These are phyloP conservation scores for Piprites chloris DNA, from an alignment of 2,113 vertebrate species.

Conservation along the genomic window DNA sequence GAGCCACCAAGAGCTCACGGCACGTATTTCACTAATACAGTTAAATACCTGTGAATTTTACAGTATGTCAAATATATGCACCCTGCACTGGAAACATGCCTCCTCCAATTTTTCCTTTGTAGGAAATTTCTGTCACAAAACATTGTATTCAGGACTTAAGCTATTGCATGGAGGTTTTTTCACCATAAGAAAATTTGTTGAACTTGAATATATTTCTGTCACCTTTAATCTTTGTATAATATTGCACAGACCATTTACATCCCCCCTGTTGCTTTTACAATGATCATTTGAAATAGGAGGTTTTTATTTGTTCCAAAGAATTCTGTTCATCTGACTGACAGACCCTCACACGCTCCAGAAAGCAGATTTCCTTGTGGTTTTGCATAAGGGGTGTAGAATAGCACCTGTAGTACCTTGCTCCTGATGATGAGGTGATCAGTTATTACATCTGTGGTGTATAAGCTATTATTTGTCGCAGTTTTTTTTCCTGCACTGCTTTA, in stretches of 20 bases:
- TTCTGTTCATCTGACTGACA: not conserved
- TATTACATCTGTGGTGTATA: not conserved
- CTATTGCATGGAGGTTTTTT: not conserved
- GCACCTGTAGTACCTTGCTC: not conserved
- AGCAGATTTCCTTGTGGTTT: not conserved
- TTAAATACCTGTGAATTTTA: conserved; percentile 1
- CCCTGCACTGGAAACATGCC: not conserved
- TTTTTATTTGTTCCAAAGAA: not conserved
- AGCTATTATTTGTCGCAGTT: not conserved
- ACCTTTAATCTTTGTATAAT: not conserved
- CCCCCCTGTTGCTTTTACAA: not conserved
- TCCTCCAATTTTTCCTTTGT: not conserved
- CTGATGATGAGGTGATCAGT: not conserved
- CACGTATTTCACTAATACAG: not conserved
- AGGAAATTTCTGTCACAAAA: conserved; percentile 18
- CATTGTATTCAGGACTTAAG: conserved; percentile 5
- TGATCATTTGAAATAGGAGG: not conserved
- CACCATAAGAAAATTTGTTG: not conserved
- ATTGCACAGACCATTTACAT: not conserved
- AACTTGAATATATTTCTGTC: conserved; percentile 5
- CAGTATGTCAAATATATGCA: not conserved
- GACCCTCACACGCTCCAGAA: not conserved
- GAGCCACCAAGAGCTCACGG: not conserved
- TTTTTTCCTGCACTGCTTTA: not conserved
- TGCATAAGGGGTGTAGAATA: not conserved